phyloP scores from a whole-genome alignment of 2,113 vertebrate genomes.

The Ameiurus melas region DNA sequence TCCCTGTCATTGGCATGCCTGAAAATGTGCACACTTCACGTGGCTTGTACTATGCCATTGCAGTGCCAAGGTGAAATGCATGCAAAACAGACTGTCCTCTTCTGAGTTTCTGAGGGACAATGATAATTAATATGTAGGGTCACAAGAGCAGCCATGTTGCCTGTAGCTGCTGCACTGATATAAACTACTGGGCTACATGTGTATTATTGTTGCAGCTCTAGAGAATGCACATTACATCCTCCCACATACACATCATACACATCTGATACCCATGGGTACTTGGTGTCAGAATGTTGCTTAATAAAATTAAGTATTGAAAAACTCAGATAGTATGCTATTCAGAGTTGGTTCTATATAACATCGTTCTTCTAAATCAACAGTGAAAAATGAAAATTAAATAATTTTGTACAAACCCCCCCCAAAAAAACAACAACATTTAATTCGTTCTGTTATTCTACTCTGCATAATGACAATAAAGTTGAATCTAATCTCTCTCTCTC shows the following conservation, averaged over 20 bases:
- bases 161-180: conserved; percentile 3
- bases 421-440: no score
- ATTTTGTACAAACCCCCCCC: no score
- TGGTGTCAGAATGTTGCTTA: background rate
- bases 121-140: conserved; percentile 9
- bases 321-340: background rate
- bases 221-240: background rate
- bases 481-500: no score
- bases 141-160: conserved; percentile 17
- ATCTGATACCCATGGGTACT: background rate
- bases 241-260: background rate
- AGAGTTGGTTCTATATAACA: background rate
- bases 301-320: background rate
- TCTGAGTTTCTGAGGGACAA: background rate
- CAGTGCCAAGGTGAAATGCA: conserved; percentile 49
- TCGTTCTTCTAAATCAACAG: background rate
- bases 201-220: background rate
- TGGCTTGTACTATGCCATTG: conserved; percentile 51
- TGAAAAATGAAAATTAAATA: background rate
- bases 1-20: background rate
- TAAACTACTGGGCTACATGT: background rate
- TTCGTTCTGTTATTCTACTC: no score
- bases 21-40: conserved; percentile 10
- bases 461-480: no score
- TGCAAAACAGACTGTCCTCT: conserved; percentile 19